Base-by-base conservation (phyloP, 2,113 vertebrate genomes). In the Ophthalmolycus amberensis region DNA sequence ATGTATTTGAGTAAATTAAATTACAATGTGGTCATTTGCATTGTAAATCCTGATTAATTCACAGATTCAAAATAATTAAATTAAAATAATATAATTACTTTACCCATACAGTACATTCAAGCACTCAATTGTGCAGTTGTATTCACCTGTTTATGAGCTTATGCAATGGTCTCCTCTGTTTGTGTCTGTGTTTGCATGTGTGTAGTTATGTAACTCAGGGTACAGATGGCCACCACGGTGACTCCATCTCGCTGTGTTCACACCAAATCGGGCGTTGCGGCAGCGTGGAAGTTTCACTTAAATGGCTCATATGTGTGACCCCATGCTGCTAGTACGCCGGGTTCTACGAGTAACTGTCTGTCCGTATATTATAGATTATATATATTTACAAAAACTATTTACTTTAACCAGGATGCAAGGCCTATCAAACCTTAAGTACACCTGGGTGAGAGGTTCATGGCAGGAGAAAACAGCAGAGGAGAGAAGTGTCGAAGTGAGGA, bases 131-230 rank as follows among this genome's bases (percentile, higher is more conserved):
- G n/a, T n/a, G 67, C 12, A 80, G 29, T 76, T 66, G 29, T 25
- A 18, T 65, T 11, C 0, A 32, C 40, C 40, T 10, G 27, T 54
- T 68, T 74, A 18, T 60, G 62, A 29, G 58, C 58, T 60, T 58
- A 70, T 79, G 9, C 66, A 71, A 42, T 2, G 25, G 40, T 59
- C 15, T n/a, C 29, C 16, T 20, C 16, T 34, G 7, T 48, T 1
- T 60, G 1, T 9, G 58, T 38, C 22, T 56, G 25, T 38, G 38
- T 48, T 14, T 22, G 1, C 3, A 3, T 44, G 46, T 34, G 37
- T 32, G 18, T 11, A 9, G 60, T 86, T 81, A 59, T 64, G 62
- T 68, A 80, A 85, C 12, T 15, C 6, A 22, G 29, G 56, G 59
- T 37, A 74, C 69, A 77, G 42, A 70, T 77, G 69, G 58, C 37